Evolutionary conservation across 2,888 invertebrate species (phyloP), one percentile per base, ranked within the genome.

Genomic region (Chironomus riparius): DNA sequence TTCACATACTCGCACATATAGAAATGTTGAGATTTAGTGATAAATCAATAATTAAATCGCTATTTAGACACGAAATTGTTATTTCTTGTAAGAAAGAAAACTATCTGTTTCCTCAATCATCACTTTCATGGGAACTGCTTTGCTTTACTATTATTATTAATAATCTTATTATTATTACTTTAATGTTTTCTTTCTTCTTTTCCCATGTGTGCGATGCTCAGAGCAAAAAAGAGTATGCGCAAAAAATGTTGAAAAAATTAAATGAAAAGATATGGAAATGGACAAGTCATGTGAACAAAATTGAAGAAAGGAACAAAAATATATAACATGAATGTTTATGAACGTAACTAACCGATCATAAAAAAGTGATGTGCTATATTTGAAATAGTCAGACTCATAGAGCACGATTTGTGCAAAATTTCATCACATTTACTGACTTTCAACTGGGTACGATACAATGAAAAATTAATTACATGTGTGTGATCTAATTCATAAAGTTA

Each of bases 11-110:
- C 21, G 18, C 21, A 24, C 56, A 56, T n/a, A 15, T 4, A 56
- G 18, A n/a, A 56, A 56, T 15, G 56, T 56, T 18, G 56, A 65
- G 24, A 65, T 65, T 65, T 65, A 22, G 56, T n/a, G 71, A 71
- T 71, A 71, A 71, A 71, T 71, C 71, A 71, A 71, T 71, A 71
- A 71, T 71, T 71, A 71, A 71, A 71, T 71, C 71, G 71, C 71
- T 71, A 48, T 71, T 71, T 71, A 71, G 71, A 50, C 18, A 18
- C 15, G 48, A 71, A 71, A 71, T 50, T 15, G 48, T n/a, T 71
- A 22, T 12, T 21, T 71, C 21, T 65, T 10, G 13, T 65, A 65
- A 65, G 65, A 65, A 24, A 65, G 68, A 68, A 28, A 68, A 68
- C 28, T 68, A 47, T 68, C 68, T 68, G 47, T 28, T 68, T 68